A percentile compares a stretch with the other conserved stretches of the same genome.
Evolutionary conservation across 2,113 vertebrate species (phyloP).

Genomic region (Pollimyrus isidori): DNA sequence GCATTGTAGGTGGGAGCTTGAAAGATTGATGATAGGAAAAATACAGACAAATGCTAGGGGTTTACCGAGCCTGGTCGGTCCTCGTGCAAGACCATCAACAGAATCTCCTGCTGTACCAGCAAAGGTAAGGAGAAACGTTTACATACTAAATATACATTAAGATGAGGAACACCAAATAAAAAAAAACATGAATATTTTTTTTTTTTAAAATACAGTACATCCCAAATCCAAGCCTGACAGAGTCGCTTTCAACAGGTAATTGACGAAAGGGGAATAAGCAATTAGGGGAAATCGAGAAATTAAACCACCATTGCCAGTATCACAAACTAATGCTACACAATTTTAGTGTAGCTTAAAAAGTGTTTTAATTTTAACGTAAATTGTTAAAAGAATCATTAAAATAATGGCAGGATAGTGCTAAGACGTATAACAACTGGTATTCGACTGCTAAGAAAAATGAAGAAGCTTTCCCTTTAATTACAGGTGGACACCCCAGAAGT

Average conservation of each 20-base stretch:
- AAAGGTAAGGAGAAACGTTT: conserved; percentile 29
- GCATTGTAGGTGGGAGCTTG: conserved; percentile 30
- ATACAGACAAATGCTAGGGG: conserved; percentile 55
- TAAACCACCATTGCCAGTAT: neutral
- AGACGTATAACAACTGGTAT: neutral
- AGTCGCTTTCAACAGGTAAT: neutral
- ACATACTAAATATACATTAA: conserved; percentile 14
- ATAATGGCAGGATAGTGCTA: neutral
- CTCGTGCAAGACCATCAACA: conserved; percentile 43
- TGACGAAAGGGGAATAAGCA: neutral
- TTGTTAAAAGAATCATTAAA: neutral
- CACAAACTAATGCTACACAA: neutral
- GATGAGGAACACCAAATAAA: neutral
- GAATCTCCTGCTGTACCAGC: conserved; percentile 25
- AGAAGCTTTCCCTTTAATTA: neutral
- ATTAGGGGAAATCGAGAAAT: neutral
- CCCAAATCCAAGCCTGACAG: neutral
- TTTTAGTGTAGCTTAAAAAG: neutral
- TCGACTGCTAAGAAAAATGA: neutral
- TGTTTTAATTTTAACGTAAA: neutral
- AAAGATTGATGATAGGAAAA: conserved; percentile 60
- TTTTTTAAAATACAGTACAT: conserved; percentile 27
- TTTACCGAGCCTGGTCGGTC: conserved; percentile 63
- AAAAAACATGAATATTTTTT: conserved; percentile 21
- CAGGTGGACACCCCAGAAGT: neutral